A percentile compares a stretch with the other conserved stretches of the same genome.
Evolutionary conservation across 1,140 invertebrate genomes (phyloP).

Genomic region (Hyles euphorbiae): DNA sequence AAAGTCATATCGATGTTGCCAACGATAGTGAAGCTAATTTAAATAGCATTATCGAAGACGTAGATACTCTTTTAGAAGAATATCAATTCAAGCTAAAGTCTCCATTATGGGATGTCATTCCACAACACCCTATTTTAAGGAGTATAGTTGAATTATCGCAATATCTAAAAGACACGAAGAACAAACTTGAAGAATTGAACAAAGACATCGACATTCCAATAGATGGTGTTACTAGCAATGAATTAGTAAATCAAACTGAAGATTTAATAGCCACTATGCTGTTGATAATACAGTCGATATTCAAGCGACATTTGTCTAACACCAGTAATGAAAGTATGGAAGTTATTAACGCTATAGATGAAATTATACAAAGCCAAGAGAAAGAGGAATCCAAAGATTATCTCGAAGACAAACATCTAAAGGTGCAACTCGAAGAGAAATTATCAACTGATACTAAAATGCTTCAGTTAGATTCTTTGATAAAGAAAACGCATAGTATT

Average conservation of each 20-base stretch:
- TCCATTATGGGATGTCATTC: conserved; percentile 18
- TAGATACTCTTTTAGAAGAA: conserved; percentile 45
- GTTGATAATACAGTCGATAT: conserved; percentile 81
- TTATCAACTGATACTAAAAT: conserved; percentile 76
- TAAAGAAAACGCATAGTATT: conserved; percentile 39
- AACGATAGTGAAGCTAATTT: conserved; percentile 53
- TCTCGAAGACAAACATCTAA: conserved; percentile 79
- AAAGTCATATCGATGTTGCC: conserved; percentile 60
- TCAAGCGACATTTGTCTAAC: conserved; percentile 77
- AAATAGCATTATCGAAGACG: conserved; percentile 33
- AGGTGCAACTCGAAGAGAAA: conserved; percentile 77
- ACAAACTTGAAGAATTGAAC: conserved; percentile 36
- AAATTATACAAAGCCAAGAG: conserved; percentile 60
- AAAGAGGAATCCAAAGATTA: conserved; percentile 66
- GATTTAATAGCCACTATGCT: conserved; percentile 78
- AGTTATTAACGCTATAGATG: conserved; percentile 56
- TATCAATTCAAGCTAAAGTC: conserved; percentile 54
- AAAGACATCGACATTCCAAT: conserved; percentile 30
- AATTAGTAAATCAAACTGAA: conserved; percentile 69
- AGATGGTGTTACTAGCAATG: conserved; percentile 26
- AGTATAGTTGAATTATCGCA: conserved; percentile 44
- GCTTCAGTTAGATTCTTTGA: conserved; percentile 69
- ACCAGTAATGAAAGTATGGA: conserved; percentile 30
- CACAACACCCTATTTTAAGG: conserved; percentile 56
- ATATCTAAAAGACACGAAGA: conserved; percentile 41